Conservation (phyloP, 2,797 vertebrate species). For the Tangara arthus region DNA sequence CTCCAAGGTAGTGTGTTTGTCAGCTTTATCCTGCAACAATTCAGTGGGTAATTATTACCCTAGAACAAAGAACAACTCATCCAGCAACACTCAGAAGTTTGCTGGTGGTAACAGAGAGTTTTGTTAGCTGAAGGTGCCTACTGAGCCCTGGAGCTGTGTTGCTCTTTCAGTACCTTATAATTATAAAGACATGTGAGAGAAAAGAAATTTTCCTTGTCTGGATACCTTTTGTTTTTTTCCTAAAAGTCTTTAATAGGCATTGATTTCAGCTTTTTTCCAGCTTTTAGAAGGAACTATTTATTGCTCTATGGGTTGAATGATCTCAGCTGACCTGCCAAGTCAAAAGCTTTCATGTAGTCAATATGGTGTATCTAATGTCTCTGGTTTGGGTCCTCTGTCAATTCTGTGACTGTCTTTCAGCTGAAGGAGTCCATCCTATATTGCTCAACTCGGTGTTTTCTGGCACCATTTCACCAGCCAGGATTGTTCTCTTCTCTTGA, state of each 20-base stretch:
- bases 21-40: background rate
- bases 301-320: conserved; percentile 38
- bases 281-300: conserved; percentile 48
- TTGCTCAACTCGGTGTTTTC: background rate
- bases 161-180: background rate
- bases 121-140: background rate
- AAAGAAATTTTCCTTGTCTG: conserved; percentile 14
- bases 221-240: background rate
- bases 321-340: conserved; percentile 26
- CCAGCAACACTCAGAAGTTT: background rate
- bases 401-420: background rate
- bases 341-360: conserved; percentile 40
- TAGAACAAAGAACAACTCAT: conserved; percentile 11
- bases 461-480: background rate
- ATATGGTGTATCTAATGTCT: background rate
- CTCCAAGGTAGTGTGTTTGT: background rate
- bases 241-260: conserved; percentile 42
- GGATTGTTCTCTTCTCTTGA: background rate
- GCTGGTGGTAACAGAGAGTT: background rate
- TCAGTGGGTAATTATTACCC: conserved; percentile 17
- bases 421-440: background rate
- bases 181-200: background rate
- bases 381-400: background rate
- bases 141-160: background rate
- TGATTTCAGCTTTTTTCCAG: conserved; percentile 37